Base-by-base conservation (phyloP, 2,797 vertebrate species). In the Basileuterus tristriatus region DNA sequence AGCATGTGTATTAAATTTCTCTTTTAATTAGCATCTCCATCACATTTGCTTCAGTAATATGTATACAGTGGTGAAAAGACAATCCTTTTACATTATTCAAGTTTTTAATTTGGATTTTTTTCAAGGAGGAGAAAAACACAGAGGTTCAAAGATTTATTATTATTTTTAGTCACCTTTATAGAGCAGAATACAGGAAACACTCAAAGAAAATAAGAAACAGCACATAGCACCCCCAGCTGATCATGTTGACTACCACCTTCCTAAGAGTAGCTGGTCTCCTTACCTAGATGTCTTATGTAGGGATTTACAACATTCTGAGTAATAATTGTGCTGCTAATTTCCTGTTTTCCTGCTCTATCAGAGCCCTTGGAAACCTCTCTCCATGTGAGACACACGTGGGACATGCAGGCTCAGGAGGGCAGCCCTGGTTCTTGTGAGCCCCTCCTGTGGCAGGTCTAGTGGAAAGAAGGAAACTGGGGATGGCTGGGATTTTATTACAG, bases 221-320 rank as follows among this genome's bases (percentile, higher is more conserved):
- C 37, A 62, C 4, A 9, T 0, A 62, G 43, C 36, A 63, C 15
- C 15, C 34, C 23, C 24, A 16, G 34, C 1, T 1, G 0, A 22
- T 30, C 8, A 62, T 1, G 0, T 2, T 37, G 16, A 58, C 29
- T 26, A 11, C 17, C 39, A 46, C 21, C 18, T 63, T 63, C n/a
- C 58, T 11, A 16, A 34, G 0, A 53, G 3, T 3, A n/a, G 14
- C 2, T 63, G 49, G 9, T 29, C 63, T 88, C 56, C 50, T 56
- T 56, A 13, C 29, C 58, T 44, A 8, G 3, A 7, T 1, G 2
- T 15, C 44, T 60, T 24, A 18, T 3, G 22, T 1, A 27, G 39
- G 69, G 11, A 39, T 41, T n/a, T 26, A 18, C 20, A 68, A 37
- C 2, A 3, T 21, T 68, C 59, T 46, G 27, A 60, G 7, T 24